A percentile compares a stretch with the other conserved stretches of the same genome.
These are phyloP conservation scores for Colius striatus DNA, from an alignment of 2,113 vertebrate species.

Conservation along the genomic window DNA sequence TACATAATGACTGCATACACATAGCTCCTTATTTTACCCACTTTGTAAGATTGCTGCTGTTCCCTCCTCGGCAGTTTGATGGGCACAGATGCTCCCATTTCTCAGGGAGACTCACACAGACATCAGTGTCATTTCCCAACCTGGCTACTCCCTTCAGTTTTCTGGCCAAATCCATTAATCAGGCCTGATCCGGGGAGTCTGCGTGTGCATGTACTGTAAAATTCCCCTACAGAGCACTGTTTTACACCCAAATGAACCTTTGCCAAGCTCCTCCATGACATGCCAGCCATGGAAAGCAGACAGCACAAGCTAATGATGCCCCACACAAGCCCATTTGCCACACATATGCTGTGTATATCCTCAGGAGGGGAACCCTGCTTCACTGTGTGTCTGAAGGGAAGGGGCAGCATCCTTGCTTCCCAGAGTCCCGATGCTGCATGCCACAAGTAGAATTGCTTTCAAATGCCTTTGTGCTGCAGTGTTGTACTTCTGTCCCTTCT, in stretches of 20 bases:
- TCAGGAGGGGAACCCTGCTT: neutral
- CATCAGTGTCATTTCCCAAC: neutral
- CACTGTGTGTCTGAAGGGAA: neutral
- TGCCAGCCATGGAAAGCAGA: neutral
- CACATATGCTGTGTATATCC: neutral
- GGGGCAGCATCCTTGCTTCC: neutral
- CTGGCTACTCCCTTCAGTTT: neutral
- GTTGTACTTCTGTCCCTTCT: neutral
- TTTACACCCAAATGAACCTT: neutral
- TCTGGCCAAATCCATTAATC: slow-evolving; percentile 18
- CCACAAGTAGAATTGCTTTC: neutral
- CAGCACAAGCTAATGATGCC: neutral
- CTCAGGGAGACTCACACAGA: neutral
- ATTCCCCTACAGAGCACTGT: neutral
- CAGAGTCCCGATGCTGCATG: accelerated
- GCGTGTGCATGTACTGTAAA: neutral
- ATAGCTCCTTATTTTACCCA: neutral
- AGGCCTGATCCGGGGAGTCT: neutral
- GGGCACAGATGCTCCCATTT: neutral
- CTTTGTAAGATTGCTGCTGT: neutral
- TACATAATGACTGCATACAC: neutral
- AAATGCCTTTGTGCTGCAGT: neutral
- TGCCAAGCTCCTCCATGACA: neutral
- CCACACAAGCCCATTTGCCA: neutral
- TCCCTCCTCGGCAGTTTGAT: neutral